phyloP scores from a whole-genome alignment of 2,888 invertebrate species.

The Melipona bicolor region DNA sequence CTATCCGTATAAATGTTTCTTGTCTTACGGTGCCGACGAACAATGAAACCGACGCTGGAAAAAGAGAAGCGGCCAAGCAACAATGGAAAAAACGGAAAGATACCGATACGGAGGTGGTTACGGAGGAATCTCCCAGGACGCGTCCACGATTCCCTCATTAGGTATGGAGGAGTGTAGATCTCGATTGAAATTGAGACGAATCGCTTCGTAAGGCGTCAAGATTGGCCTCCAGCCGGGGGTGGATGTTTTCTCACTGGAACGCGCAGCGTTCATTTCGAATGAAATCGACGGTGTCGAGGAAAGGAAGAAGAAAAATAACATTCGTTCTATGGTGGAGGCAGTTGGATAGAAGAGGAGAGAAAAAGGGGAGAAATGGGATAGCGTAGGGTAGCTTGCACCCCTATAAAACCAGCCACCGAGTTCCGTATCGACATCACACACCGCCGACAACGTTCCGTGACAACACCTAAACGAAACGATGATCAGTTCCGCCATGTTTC shows the following conservation, averaged over 20 bases:
- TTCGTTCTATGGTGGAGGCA: background rate
- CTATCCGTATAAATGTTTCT: background rate
- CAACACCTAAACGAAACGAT: slow-evolving; percentile 48
- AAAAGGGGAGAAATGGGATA: background rate
- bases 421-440: slow-evolving; percentile 46
- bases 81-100: background rate
- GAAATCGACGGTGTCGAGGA: slow-evolving; percentile 32
- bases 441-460: slow-evolving; percentile 38
- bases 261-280: slow-evolving; percentile 14
- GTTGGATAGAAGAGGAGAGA: background rate
- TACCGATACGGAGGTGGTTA: background rate
- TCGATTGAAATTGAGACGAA: slow-evolving; percentile 81
- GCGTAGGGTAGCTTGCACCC: slow-evolving; percentile 37
- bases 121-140: background rate
- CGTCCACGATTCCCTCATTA: slow-evolving; percentile 74
- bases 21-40: background rate
- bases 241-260: slow-evolving; percentile 19
- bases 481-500: slow-evolving; percentile 43
- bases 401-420: slow-evolving; percentile 63
- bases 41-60: background rate
- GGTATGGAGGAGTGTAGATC: slow-evolving; percentile 79
- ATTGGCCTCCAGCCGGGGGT: slow-evolving; percentile 66
- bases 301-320: slow-evolving; percentile 29
- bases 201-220: slow-evolving; percentile 71
- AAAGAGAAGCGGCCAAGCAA: background rate